Conservation (phyloP, 2,797 vertebrate genomes). For the Malacoraja senta region DNA sequence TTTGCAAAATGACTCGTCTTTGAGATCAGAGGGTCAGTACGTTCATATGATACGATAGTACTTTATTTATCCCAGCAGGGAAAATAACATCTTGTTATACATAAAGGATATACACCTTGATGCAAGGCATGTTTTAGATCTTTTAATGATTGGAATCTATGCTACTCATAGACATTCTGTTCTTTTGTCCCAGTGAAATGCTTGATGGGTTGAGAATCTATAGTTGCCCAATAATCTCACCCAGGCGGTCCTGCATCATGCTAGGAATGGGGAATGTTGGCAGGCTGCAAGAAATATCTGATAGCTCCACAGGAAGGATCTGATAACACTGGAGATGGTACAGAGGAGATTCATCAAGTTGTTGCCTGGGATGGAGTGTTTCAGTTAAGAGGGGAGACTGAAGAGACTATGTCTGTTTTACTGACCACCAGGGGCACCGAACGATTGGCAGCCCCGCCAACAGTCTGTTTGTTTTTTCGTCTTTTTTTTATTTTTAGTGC, state of each 20-base stretch:
- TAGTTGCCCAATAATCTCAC: not conserved
- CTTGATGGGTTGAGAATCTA: not conserved
- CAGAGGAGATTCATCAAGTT: too few relatives aligned
- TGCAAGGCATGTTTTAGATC: not conserved
- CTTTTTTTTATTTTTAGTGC: too few relatives aligned
- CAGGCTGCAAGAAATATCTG: not conserved
- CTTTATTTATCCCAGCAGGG: too few relatives aligned
- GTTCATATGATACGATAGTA: not conserved
- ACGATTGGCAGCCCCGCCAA: too few relatives aligned
- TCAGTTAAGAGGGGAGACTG: too few relatives aligned
- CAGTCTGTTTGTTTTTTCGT: too few relatives aligned
- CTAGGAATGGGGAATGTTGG: not conserved
- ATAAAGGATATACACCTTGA: not conserved
- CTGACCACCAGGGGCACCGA: too few relatives aligned
- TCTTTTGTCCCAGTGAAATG: not conserved
- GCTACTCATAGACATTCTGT: not conserved
- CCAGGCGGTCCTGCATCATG: not conserved
- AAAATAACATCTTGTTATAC: not conserved
- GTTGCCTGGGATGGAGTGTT: too few relatives aligned
- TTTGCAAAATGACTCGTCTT: not conserved
- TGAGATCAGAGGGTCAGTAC: not conserved
- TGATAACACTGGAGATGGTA: not conserved
- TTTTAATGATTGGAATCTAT: not conserved
- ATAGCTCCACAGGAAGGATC: not conserved
- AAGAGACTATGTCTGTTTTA: too few relatives aligned